A percentile compares a stretch with the other conserved stretches of the same genome.
These are phyloP conservation scores for Cynopterus brachyotis DNA, from an alignment of 2,113 vertebrate species.

Conservation along the genomic window DNA sequence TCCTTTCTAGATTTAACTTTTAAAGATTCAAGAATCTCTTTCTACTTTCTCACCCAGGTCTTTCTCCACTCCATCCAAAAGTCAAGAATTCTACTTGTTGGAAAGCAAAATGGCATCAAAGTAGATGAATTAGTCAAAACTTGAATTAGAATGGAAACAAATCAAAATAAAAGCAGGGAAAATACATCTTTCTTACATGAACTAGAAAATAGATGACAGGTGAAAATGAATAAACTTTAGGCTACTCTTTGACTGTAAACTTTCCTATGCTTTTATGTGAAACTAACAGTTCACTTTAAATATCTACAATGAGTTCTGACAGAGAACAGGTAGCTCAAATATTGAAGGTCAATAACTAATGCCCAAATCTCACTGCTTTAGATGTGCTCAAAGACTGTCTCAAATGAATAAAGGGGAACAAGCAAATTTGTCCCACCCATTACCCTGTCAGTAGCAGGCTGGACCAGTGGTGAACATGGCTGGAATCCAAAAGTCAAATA, in stretches of 20 bases:
- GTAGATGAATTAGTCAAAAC: neutral
- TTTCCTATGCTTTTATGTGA: slow-evolving; percentile 63
- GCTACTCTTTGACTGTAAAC: slow-evolving; percentile 59
- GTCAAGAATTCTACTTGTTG: neutral
- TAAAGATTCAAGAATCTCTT: neutral
- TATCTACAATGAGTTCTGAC: slow-evolving; percentile 71
- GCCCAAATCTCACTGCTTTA: slow-evolving; percentile 66
- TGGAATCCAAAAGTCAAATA: slow-evolving; percentile 65
- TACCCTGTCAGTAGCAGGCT: slow-evolving; percentile 54
- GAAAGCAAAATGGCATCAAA: slow-evolving; percentile 3
- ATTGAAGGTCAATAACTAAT: slow-evolving; percentile 73
- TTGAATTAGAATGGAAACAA: slow-evolving; percentile 35
- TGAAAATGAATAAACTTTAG: slow-evolving; percentile 62
- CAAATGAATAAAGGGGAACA: slow-evolving; percentile 58
- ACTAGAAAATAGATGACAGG: slow-evolving; percentile 45
- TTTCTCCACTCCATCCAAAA: neutral
- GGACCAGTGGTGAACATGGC: slow-evolving; percentile 42
- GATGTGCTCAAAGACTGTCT: slow-evolving; percentile 65
- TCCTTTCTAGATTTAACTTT: neutral
- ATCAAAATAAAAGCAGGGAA: slow-evolving; percentile 26
- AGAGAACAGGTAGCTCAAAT: slow-evolving; percentile 64
- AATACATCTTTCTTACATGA: slow-evolving; percentile 15
- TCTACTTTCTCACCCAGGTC: neutral
- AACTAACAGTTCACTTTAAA: slow-evolving; percentile 74
- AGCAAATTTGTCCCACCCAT: slow-evolving; percentile 59